These are phyloP conservation scores for Lathronympha strigana DNA, from an alignment of 2,888 invertebrate genomes.

Conservation along the genomic window DNA sequence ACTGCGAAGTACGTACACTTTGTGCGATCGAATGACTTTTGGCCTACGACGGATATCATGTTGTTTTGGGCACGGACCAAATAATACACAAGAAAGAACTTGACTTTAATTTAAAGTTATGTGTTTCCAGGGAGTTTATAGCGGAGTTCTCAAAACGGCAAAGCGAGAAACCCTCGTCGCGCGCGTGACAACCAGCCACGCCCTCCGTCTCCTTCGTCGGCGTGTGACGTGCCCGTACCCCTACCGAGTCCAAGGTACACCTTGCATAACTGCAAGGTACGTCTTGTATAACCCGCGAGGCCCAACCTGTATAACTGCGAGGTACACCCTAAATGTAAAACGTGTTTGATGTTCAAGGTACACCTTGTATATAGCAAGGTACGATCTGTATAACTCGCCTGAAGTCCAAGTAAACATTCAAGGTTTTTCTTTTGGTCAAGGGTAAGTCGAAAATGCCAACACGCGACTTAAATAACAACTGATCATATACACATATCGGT, in stretches of 20 bases:
- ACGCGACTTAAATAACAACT: too few relatives aligned
- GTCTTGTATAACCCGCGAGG: not conserved
- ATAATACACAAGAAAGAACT: too few relatives aligned
- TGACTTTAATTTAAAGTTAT: too few relatives aligned
- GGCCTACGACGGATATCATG: too few relatives aligned
- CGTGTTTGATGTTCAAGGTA: not conserved
- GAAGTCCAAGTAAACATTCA: not conserved
- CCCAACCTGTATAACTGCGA: not conserved
- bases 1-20: too few relatives aligned
- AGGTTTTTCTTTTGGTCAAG: too few relatives aligned
- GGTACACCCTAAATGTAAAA: not conserved
- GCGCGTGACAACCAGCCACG: constrained; percentile 59
- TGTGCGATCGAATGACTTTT: too few relatives aligned
- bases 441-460: too few relatives aligned
- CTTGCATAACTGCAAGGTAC: not conserved
- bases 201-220: constrained; percentile 29
- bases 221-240: constrained; percentile 13
- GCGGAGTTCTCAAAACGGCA: constrained; percentile 73
- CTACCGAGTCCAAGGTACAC: not conserved
- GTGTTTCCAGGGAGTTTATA: constrained; percentile 69
- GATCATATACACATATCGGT: too few relatives aligned
- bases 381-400: not conserved
- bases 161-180: constrained; percentile 67
- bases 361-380: not conserved
- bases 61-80: too few relatives aligned